Conservation (phyloP, 2,888 invertebrate species). For the Cantharis rufa region DNA sequence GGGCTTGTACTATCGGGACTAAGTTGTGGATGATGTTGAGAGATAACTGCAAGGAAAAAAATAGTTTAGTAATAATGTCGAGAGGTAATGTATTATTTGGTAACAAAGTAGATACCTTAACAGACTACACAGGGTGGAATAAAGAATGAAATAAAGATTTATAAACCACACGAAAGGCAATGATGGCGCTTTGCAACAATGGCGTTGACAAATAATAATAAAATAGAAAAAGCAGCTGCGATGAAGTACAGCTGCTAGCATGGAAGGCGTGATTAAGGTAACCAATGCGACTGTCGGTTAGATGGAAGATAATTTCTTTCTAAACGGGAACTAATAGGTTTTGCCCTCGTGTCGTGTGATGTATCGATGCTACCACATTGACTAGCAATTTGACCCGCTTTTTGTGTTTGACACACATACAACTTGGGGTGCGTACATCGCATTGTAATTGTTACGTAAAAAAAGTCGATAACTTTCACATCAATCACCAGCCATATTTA, state of each 20-base stretch:
- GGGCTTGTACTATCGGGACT: conserved; percentile 88
- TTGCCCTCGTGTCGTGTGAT: conserved; percentile 28
- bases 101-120: background rate
- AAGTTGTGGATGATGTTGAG: conserved; percentile 63
- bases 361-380: conserved; percentile 27
- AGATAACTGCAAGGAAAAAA: conserved; percentile 24
- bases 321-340: conserved; percentile 23
- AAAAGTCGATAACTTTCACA: background rate
- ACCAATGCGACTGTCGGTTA: conserved; percentile 34
- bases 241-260: conserved; percentile 29
- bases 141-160: background rate
- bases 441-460: background rate
- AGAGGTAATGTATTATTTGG: background rate
- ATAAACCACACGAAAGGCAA: conserved; percentile 19
- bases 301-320: conserved; percentile 28
- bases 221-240: conserved; percentile 21
- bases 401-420: conserved; percentile 11
- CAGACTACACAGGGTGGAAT: background rate
- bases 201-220: conserved; percentile 31
- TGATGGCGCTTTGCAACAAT: conserved; percentile 24
- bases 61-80: background rate
- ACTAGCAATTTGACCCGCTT: conserved; percentile 25
- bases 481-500: background rate
- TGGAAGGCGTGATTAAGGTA: conserved; percentile 34
- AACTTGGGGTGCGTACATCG: background rate